Evolutionary conservation across 2,888 invertebrate species (phyloP).

Genomic region (Drosophila seclusa): DNA sequence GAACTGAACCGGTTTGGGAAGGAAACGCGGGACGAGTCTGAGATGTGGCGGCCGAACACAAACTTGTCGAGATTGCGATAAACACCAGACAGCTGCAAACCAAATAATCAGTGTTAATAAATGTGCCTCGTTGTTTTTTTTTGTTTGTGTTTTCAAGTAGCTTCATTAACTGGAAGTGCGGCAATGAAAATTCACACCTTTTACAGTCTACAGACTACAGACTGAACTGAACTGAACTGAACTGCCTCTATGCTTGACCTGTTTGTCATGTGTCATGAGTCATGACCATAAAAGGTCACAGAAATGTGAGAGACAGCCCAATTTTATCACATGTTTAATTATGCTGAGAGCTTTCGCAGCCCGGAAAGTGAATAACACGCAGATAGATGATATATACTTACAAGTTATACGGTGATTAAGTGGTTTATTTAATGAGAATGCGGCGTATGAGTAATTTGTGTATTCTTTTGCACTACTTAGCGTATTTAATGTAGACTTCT

Average conservation of each 20-base stretch:
- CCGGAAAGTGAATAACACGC: not conserved
- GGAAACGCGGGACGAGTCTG: constrained; percentile 81
- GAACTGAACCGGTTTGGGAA: constrained; percentile 74
- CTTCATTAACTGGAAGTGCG: not conserved
- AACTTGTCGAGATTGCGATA: constrained; percentile 67
- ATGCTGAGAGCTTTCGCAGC: not conserved
- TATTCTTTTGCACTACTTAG: constrained; percentile 37
- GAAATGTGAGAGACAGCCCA: constrained; percentile 13
- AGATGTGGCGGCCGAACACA: constrained; percentile 82
- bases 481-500: not conserved
- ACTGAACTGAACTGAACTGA: constrained; percentile 6
- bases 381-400: constrained; percentile 35
- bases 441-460: constrained; percentile 51
- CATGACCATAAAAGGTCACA: constrained; percentile 58
- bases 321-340: constrained; percentile 18
- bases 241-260: constrained; percentile 13
- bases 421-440: constrained; percentile 15
- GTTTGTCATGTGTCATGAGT: constrained; percentile 44
- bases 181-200: constrained; percentile 23
- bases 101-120: constrained; percentile 22
- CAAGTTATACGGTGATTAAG: constrained; percentile 41
- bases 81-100: constrained; percentile 72
- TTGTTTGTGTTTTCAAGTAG: constrained; percentile 10
- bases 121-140: constrained; percentile 8
- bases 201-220: constrained; percentile 1